These are phyloP conservation scores for Drosophila paulistorum DNA, from an alignment of 1,140 invertebrate genomes.

Conservation along the genomic window DNA sequence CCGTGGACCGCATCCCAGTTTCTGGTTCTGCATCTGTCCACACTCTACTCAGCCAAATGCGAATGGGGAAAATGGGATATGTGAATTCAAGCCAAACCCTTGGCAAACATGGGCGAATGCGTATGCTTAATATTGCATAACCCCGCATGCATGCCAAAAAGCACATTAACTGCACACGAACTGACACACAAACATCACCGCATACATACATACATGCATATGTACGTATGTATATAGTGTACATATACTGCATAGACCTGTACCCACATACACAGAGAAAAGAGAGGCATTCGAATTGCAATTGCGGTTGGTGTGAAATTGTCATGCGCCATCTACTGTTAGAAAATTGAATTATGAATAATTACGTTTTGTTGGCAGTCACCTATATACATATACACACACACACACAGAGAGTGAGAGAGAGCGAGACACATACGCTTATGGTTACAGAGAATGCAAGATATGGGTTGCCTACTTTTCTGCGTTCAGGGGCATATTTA, in stretches of 20 bases:
- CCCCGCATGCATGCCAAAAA: constrained; percentile 70
- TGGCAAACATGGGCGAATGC: constrained; percentile 59
- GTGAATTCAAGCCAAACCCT: constrained; percentile 8
- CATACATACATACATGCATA: not conserved
- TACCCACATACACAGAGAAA: constrained; percentile 7
- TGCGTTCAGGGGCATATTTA: constrained; percentile 17
- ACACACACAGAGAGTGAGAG: not conserved
- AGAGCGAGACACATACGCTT: not conserved
- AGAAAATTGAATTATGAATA: constrained; percentile 78
- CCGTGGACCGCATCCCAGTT: not conserved
- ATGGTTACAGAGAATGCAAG: not conserved
- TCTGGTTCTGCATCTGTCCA: no score
- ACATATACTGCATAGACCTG: not conserved
- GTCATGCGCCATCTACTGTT: constrained; percentile 62
- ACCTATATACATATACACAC: not conserved
- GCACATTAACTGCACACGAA: constrained; percentile 72
- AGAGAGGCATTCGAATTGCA: constrained; percentile 35
- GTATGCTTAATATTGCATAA: constrained; percentile 78
- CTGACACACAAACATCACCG: constrained; percentile 14
- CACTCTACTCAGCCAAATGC: not conserved
- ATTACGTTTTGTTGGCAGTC: constrained; percentile 56
- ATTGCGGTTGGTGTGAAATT: constrained; percentile 60
- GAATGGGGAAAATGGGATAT: constrained; percentile 19
- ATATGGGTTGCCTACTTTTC: constrained; percentile 51
- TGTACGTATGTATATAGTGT: no score